These are phyloP conservation scores for Pseudomugil tenellus DNA, from an alignment of 2,797 vertebrate species.

Conservation along the genomic window DNA sequence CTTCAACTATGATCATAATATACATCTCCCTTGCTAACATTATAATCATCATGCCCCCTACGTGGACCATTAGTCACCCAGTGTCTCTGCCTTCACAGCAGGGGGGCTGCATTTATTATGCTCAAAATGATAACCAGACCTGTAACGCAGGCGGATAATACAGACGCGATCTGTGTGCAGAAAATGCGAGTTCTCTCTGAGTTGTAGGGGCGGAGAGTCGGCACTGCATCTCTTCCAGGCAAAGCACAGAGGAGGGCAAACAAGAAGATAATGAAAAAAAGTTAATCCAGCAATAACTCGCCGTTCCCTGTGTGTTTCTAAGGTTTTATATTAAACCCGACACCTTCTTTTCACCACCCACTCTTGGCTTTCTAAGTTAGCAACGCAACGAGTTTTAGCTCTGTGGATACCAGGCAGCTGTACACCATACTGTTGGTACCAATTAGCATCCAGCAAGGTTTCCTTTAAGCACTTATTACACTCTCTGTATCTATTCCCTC, in stretches of 20 bases:
- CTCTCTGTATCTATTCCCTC: neutral
- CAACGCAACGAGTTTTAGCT: constrained; percentile 50
- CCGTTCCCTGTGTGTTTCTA: constrained; percentile 66
- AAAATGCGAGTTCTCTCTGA: constrained; percentile 56
- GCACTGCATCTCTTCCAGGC: constrained; percentile 60
- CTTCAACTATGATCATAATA: constrained; percentile 60
- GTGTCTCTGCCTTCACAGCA: constrained; percentile 69
- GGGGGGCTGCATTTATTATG: constrained; percentile 70
- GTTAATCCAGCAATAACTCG: constrained; percentile 78
- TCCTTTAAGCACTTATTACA: neutral
- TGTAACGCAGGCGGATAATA: constrained; percentile 56
- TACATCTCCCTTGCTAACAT: constrained; percentile 46
- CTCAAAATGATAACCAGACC: constrained; percentile 60
- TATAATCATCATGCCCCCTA: constrained; percentile 51
- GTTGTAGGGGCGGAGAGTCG: constrained; percentile 60
- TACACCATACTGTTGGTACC: constrained; percentile 17
- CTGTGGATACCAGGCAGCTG: constrained; percentile 27
- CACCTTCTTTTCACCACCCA: constrained; percentile 60
- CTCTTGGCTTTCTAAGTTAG: constrained; percentile 56
- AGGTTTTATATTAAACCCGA: constrained; percentile 73
- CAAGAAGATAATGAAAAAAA: constrained; percentile 80
- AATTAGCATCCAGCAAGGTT: constrained; percentile 17
- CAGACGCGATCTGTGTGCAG: constrained; percentile 46
- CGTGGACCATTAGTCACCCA: constrained; percentile 74
- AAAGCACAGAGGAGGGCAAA: constrained; percentile 67